Evolutionary conservation across 1,140 invertebrate species (phyloP).

Genomic region (Rhyzopertha dominica): DNA sequence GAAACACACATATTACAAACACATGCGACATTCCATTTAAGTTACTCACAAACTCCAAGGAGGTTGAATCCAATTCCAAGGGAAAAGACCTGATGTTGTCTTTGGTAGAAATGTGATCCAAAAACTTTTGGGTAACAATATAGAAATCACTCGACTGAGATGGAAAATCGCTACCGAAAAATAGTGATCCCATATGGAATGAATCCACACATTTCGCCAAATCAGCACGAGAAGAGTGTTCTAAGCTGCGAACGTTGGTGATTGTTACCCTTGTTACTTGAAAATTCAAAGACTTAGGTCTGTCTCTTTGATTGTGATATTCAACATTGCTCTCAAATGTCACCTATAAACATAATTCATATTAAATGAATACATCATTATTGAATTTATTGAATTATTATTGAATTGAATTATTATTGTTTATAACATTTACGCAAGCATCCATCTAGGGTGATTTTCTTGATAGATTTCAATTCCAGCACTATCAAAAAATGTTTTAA

Average conservation of each 20-base stretch:
- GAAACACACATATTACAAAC: slow-evolving; percentile 17
- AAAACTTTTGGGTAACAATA: slow-evolving; percentile 68
- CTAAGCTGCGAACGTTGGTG: slow-evolving; percentile 71
- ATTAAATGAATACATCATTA: too few relatives aligned
- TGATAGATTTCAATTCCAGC: too few relatives aligned
- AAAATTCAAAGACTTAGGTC: slow-evolving; percentile 74
- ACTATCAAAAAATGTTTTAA: too few relatives aligned
- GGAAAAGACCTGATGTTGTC: slow-evolving; percentile 49
- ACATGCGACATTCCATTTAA: slow-evolving; percentile 3
- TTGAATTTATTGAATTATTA: too few relatives aligned
- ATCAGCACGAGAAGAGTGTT: slow-evolving; percentile 63
- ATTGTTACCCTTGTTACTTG: slow-evolving; percentile 74
- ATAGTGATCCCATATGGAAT: slow-evolving; percentile 67
- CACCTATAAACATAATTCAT: slow-evolving; percentile 60
- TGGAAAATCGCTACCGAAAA: slow-evolving; percentile 69
- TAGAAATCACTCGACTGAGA: slow-evolving; percentile 58
- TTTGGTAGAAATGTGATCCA: slow-evolving; percentile 60
- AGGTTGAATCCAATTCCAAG: slow-evolving; percentile 28
- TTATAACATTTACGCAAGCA: too few relatives aligned
- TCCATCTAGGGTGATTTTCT: too few relatives aligned
- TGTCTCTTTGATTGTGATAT: slow-evolving; percentile 68
- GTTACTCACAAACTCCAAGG: slow-evolving; percentile 30
- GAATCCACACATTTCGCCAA: slow-evolving; percentile 68
- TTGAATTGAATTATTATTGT: too few relatives aligned
- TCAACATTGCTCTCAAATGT: slow-evolving; percentile 66